Conservation (phyloP, 2,797 vertebrate species). For the Mus caroli region DNA sequence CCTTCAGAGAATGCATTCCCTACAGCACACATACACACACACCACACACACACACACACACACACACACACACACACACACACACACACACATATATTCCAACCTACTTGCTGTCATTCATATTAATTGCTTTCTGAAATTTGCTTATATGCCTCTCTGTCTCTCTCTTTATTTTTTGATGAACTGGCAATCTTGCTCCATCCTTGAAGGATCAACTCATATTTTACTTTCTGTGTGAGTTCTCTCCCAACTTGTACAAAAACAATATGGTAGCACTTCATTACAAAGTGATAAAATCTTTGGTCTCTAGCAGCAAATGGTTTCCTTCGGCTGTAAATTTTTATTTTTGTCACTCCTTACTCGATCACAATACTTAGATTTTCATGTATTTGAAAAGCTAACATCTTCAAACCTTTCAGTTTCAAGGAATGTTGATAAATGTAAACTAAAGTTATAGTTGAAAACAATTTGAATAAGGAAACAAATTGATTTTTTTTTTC, state of each 20-base stretch:
- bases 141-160: too few relatives aligned
- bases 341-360: not conserved
- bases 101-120: too few relatives aligned
- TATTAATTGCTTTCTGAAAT: too few relatives aligned
- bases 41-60: not conserved
- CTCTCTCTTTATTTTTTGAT: not conserved
- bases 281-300: not conserved
- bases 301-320: not conserved
- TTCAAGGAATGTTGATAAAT: conserved; percentile 35
- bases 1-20: not conserved
- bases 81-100: not conserved
- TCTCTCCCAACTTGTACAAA: not conserved
- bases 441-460: not conserved
- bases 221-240: not conserved
- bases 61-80: not conserved
- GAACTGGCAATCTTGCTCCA: not conserved
- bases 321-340: not conserved
- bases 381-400: conserved; percentile 53
- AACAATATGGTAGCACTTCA: not conserved
- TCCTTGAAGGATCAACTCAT: not conserved
- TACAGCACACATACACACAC: not conserved
- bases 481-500: conserved; percentile 35
- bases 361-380: not conserved
- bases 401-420: not conserved
- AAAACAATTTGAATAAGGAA: not conserved